These are phyloP conservation scores for Helobdella robusta DNA, from an alignment of 2,888 invertebrate genomes.

Conservation along the genomic window DNA sequence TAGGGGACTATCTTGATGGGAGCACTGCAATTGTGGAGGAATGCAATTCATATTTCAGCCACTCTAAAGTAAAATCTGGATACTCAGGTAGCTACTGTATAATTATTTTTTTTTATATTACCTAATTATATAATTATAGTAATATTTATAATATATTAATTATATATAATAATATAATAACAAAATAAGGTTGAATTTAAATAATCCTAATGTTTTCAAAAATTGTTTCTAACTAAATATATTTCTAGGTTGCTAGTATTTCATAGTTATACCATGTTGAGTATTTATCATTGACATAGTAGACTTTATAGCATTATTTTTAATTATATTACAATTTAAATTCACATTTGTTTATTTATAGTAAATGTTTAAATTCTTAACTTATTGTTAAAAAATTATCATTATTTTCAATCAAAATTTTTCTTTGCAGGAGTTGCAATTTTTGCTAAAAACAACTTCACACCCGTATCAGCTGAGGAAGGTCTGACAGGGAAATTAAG, in stretches of 20 bases:
- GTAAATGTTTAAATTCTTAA: not conserved
- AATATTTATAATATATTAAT: not conserved
- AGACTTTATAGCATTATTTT: too few species aligned
- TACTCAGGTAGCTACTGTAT: slow-evolving; percentile 49
- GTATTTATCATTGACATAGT: too few species aligned
- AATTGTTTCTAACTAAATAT: too few species aligned
- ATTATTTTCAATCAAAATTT: not conserved
- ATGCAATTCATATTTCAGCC: slow-evolving; percentile 52
- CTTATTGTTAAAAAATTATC: not conserved
- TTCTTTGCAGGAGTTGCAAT: slow-evolving; percentile 51
- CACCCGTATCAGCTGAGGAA: slow-evolving; percentile 51
- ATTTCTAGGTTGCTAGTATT: too few species aligned
- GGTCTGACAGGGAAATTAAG: slow-evolving; percentile 46
- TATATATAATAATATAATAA: not conserved
- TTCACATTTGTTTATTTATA: not conserved
- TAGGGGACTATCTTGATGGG: slow-evolving; percentile 52
- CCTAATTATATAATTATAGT: not conserved
- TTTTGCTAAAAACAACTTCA: slow-evolving; percentile 46
- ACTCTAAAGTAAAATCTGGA: slow-evolving; percentile 50
- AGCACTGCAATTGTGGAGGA: slow-evolving; percentile 51
- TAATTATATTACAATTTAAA: not conserved
- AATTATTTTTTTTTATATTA: not conserved
- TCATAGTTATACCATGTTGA: too few species aligned
- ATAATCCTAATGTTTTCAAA: too few species aligned
- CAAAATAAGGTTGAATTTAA: too few species aligned